Base-by-base conservation (phyloP, 2,888 invertebrate species). In the Sipha maydis region DNA sequence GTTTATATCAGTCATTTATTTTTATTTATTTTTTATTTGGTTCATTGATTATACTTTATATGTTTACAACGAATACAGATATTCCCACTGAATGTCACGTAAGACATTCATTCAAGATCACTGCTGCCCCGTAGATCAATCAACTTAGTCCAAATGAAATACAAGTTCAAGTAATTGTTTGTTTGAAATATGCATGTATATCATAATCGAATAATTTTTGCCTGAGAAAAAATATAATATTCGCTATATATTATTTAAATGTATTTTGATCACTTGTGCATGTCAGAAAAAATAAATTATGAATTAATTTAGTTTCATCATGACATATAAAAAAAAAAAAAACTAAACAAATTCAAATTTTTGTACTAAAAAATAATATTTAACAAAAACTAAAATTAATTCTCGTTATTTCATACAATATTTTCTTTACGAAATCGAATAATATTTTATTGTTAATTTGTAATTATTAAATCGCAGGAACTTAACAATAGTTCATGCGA, bases 151-250 rank as follows among this genome's bases (percentile, higher is more conserved):
- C 80, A 88, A 86, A 88, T 88, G 86, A 88, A 88, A 88, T 88
- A 88, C 80, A 88, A 88, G 41, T 88, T 88, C 86, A 88, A 88
- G 86, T 88, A 88, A 88, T 80, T 54, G 19, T 54, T 31, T 83
- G 69, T 77, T 78, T 19, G 31, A 34, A 77, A 17, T 41, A 71
- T 69, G 85, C 78, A 85, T 78, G 83, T 21, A 48, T 38, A 80
- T 69, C 11, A 34, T 56, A 67, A 67, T 41, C 67, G 28, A 38
- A 69, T 25, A 34, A 25, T 79, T 34, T 79, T 56, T 34, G 56
- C 56, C 34, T 21, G 25, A 25, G 21, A 21, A 11, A 28, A 69
- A 69, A 31, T 31, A 67, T 1, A 14, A 67, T 67, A 9, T n/a
- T 28, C 17, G 71, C 14, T 31, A 1, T 3, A 7, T 28, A 28